Base-by-base conservation (phyloP, 2,888 invertebrate species). In the Papilio protenor region DNA sequence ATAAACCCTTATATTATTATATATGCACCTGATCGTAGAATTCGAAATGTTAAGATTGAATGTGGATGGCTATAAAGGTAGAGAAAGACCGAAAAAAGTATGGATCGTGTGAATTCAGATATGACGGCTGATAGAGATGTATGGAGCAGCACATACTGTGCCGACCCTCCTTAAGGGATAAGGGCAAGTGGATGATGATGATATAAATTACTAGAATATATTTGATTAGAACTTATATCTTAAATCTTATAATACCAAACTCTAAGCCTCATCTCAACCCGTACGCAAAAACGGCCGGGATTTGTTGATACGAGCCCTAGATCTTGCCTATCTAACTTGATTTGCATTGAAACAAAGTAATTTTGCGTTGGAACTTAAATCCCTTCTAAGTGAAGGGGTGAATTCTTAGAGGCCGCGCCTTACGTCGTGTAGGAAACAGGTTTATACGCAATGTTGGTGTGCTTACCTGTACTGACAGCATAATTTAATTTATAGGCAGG, bases 321-420 rank as follows among this genome's bases (percentile, higher is more conserved):
- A 59, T 70, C 52, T 64, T 74, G 52, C 55, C 70, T 71, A 64
- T 52, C 69, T 75, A 27, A 74, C 61, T 79, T 80, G 78, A 85
- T 82, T 84, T 83, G 81, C 83, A 83, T 82, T 77, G 75, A 81
- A 81, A 83, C 83, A 82, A 82, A 81, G 81, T 82, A 80, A 80
- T 80, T 81, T 79, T 64, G 77, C 77, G 75, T 73, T 70, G 73
- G 77, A 81, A 81, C 81, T 82, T 77, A 81, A 82, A 81, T 83
- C 81, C 82, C 81, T 87, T 88, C 84, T 83, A 88, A 90, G 91
- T 90, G 92, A 92, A 91, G 87, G 90, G 92, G 85, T 87, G 86
- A 87, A 91, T 90, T 89, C 90, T 88, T 87, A 83, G 84, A 86
- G 85, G 88, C 91, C 90, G 87, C 88, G 88, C 91, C 90, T 88